phyloP scores from a whole-genome alignment of 2,888 invertebrate species.

The Blastobasis lacticolella region DNA sequence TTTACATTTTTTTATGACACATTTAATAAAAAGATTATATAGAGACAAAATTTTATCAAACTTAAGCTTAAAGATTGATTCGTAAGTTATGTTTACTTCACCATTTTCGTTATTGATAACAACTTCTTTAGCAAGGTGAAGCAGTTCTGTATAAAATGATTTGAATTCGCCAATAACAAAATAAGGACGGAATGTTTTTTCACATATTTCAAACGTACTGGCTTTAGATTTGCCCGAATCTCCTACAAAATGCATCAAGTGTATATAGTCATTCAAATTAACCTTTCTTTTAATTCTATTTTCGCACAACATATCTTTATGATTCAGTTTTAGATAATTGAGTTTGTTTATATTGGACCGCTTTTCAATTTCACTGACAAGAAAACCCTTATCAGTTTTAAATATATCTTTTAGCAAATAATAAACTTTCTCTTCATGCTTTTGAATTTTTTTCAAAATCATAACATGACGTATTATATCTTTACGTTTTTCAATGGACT shows the following conservation, averaged over 20 bases:
- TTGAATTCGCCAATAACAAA: slow-evolving; percentile 21
- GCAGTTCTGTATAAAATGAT: background rate
- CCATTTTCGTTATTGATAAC: no score
- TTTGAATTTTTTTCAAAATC: slow-evolving; percentile 7
- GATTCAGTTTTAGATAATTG: slow-evolving; percentile 27
- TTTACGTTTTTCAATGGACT: slow-evolving; percentile 21
- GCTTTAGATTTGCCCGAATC: slow-evolving; percentile 3
- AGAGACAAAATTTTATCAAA: slow-evolving; percentile 17
- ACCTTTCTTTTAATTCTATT: slow-evolving; percentile 18
- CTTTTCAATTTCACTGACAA: slow-evolving; percentile 26
- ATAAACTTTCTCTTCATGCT: slow-evolving; percentile 18
- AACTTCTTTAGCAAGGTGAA: no score
- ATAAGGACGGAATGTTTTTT: slow-evolving; percentile 16
- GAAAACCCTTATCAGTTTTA: slow-evolving; percentile 5
- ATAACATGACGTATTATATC: slow-evolving; percentile 24
- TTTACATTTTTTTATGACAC: slow-evolving; percentile 11
- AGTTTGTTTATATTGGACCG: slow-evolving; percentile 24
- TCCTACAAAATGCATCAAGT: slow-evolving; percentile 18
- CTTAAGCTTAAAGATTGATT: slow-evolving; percentile 18
- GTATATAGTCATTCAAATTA: slow-evolving; percentile 24
- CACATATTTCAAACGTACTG: slow-evolving; percentile 6
- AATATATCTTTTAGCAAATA: slow-evolving; percentile 27
- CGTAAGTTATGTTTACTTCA: slow-evolving; percentile 9
- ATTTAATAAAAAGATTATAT: slow-evolving; percentile 16
- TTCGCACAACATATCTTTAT: slow-evolving; percentile 11